Evolutionary conservation across 2,797 vertebrate species (phyloP).

Genomic region (Alauda arvensis): DNA sequence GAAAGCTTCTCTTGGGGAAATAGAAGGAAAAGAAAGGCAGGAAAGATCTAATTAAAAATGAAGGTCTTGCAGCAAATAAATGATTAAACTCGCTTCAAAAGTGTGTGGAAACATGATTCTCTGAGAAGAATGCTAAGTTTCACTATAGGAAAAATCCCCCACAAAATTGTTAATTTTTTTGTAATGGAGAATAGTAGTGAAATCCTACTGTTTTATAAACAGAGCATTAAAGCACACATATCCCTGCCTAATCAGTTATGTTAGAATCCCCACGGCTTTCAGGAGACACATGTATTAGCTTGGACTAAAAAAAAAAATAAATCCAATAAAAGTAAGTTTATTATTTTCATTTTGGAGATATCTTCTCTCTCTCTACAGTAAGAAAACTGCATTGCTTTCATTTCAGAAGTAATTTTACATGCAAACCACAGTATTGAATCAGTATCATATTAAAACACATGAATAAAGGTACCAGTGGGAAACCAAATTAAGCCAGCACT

Average conservation of each 20-base stretch:
- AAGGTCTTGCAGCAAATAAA: slow-evolving; percentile 56
- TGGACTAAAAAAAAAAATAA: background rate
- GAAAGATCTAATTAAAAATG: slow-evolving; percentile 46
- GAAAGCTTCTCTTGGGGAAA: slow-evolving; percentile 7
- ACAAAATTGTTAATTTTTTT: background rate
- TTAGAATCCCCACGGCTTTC: background rate
- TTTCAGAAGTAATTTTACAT: slow-evolving; percentile 10
- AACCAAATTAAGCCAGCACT: slow-evolving; percentile 25
- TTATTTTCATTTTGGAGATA: background rate
- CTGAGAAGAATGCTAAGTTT: slow-evolving; percentile 14
- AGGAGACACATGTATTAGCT: background rate
- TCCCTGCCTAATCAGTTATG: background rate
- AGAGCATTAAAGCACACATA: background rate
- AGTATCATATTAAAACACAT: background rate
- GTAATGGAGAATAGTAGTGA: background rate
- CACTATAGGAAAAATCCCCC: background rate
- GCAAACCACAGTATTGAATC: background rate
- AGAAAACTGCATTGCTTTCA: background rate
- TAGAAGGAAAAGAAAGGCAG: slow-evolving; percentile 2
- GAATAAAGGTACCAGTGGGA: background rate
- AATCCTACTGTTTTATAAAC: background rate
- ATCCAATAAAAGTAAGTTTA: background rate
- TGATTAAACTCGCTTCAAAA: slow-evolving; percentile 16
- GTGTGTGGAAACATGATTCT: slow-evolving; percentile 8
- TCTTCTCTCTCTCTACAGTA: background rate